Percentiles rank a stretch among this genome's conserved stretches.
Evolutionary conservation across 2,797 vertebrate genomes (phyloP).

Genomic region (Bovichtus diacanthus): DNA sequence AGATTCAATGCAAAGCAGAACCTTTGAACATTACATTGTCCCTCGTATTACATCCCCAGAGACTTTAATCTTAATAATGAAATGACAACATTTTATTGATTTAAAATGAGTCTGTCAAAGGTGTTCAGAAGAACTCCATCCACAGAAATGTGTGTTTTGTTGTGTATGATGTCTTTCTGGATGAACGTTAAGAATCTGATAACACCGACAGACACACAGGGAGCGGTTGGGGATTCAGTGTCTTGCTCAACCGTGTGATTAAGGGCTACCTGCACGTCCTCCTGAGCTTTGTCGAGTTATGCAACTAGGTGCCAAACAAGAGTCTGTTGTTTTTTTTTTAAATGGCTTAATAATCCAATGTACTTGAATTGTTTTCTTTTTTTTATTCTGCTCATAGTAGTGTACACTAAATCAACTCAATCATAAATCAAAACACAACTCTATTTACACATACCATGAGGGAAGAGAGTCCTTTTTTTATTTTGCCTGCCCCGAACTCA

Average conservation of each 20-base stretch:
- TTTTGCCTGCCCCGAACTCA: too few species aligned
- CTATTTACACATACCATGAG: too few species aligned
- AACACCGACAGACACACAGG: background rate
- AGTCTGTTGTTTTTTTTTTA: background rate
- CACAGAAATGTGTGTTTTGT: background rate
- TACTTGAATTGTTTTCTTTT: too few species aligned
- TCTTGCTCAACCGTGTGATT: background rate
- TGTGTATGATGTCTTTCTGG: background rate
- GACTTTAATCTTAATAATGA: conserved; percentile 2
- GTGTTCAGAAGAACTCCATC: background rate
- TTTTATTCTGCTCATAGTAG: too few species aligned
- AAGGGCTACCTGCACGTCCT: background rate
- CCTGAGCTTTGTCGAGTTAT: conserved; percentile 3
- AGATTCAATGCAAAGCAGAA: background rate
- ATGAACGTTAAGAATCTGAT: background rate
- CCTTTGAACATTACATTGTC: background rate
- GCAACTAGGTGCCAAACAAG: background rate
- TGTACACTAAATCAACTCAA: too few species aligned
- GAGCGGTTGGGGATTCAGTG: background rate
- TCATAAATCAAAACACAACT: too few species aligned
- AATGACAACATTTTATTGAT: background rate
- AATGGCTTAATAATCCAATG: background rate
- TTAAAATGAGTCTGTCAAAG: background rate
- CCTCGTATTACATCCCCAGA: background rate
- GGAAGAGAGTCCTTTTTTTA: too few species aligned